phyloP scores from a whole-genome alignment of 2,888 invertebrate genomes.

The Ichneumoninae sp. region DNA sequence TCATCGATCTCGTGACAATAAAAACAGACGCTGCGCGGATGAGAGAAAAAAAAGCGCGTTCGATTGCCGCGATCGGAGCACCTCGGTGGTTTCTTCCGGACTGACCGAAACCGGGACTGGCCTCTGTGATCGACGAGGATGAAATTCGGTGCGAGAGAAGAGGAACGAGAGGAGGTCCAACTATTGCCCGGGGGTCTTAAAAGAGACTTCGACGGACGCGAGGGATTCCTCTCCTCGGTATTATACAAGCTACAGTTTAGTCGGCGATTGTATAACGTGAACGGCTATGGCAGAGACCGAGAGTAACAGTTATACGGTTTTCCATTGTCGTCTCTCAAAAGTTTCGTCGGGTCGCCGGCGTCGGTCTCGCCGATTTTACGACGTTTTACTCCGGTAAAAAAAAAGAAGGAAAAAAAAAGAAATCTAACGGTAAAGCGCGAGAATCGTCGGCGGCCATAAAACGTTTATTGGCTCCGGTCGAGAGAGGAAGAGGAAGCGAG shows the following conservation, averaged over 20 bases:
- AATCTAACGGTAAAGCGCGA: conserved; percentile 77
- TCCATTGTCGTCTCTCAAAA: conserved; percentile 77
- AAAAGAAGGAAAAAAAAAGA: conserved; percentile 70
- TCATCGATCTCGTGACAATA: neutral
- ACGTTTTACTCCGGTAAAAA: conserved; percentile 59
- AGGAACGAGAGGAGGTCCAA: conserved; percentile 58
- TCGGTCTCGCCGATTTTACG: conserved; percentile 61
- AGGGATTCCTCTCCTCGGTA: conserved; percentile 40
- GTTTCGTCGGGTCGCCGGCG: conserved; percentile 12
- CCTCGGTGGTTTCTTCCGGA: conserved; percentile 65
- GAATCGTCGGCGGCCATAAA: conserved; percentile 66
- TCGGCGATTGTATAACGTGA: conserved; percentile 40
- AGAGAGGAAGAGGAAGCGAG: conserved; percentile 10
- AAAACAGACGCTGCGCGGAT: neutral
- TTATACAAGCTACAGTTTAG: conserved; percentile 44
- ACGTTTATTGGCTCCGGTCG: conserved; percentile 71
- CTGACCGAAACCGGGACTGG: conserved; percentile 62
- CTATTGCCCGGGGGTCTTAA: conserved; percentile 57
- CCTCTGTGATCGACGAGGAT: conserved; percentile 61
- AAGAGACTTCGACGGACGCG: conserved; percentile 48
- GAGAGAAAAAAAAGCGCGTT: neutral
- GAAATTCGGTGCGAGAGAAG: conserved; percentile 41
- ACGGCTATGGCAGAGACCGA: conserved; percentile 63
- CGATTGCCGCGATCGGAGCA: conserved; percentile 60
- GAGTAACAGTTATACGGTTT: conserved; percentile 75